These are phyloP conservation scores for Papilio demoleus DNA, from an alignment of 2,888 invertebrate genomes.

Conservation along the genomic window DNA sequence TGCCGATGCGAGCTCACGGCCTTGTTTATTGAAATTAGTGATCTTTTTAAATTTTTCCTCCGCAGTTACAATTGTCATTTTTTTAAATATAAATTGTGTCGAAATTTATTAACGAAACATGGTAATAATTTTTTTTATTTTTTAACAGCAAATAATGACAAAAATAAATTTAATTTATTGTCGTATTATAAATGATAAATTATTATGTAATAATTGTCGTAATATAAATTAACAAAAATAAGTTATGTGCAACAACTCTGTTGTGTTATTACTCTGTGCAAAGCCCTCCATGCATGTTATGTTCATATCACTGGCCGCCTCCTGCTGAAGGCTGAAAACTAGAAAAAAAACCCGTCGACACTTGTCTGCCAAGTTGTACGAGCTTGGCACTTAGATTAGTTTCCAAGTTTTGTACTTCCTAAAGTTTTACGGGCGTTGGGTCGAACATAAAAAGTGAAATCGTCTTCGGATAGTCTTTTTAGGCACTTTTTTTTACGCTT, in stretches of 20 bases:
- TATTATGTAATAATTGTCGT: too few relatives aligned
- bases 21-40: not conserved
- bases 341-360: constrained; percentile 69
- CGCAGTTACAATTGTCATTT: too few relatives aligned
- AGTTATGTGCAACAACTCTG: not conserved
- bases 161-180: too few relatives aligned
- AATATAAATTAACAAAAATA: not conserved
- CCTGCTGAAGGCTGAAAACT: constrained; percentile 65
- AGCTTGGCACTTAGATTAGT: constrained; percentile 78
- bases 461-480: constrained; percentile 41
- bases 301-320: constrained; percentile 75
- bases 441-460: constrained; percentile 41
- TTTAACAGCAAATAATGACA: too few relatives aligned
- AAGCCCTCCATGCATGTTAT: constrained; percentile 73
- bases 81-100: too few relatives aligned
- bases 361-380: constrained; percentile 77
- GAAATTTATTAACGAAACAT: too few relatives aligned
- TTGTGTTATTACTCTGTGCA: constrained; percentile 51
- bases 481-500: constrained; percentile 34
- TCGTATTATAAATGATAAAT: too few relatives aligned
- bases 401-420: constrained; percentile 59
- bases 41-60: too few relatives aligned
- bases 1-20: not conserved
- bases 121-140: too few relatives aligned
- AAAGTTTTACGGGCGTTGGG: constrained; percentile 38